Evolutionary conservation across 2,797 vertebrate species (phyloP).

Genomic region (Poecilia velifera): DNA sequence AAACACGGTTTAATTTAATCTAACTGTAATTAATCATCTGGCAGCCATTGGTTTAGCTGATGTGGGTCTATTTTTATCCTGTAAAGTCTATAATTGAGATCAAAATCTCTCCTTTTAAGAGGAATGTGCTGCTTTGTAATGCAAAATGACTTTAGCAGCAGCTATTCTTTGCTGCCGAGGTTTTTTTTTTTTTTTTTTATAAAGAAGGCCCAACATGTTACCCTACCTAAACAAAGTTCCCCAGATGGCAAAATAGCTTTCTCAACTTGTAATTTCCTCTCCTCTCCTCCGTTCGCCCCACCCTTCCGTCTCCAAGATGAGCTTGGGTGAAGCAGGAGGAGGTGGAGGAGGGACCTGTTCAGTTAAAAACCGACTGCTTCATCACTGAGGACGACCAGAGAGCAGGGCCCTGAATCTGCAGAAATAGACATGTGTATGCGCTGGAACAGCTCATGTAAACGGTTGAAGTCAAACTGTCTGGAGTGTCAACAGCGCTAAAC

Average conservation of each 20-base stretch:
- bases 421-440: constrained; percentile 16
- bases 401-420: not conserved
- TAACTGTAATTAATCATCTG: not conserved
- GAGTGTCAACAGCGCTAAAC: constrained; percentile 12
- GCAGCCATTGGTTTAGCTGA: not conserved
- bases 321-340: not conserved
- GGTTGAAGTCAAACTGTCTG: constrained; percentile 10
- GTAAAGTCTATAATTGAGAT: not conserved
- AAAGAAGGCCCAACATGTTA: constrained; percentile 46
- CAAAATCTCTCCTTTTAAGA: not conserved
- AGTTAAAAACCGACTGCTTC: not conserved
- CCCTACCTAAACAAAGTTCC: constrained; percentile 58
- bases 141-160: not conserved
- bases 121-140: not conserved
- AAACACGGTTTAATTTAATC: not conserved
- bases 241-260: constrained; percentile 79
- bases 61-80: not conserved
- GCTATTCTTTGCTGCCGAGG: not conserved
- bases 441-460: constrained; percentile 26
- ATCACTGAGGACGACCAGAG: not conserved
- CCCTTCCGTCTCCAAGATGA: constrained; percentile 28
- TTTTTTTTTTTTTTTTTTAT: constrained; percentile 7
- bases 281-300: constrained; percentile 40
- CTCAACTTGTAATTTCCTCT: constrained; percentile 76
- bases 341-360: not conserved